Evolutionary conservation across 2,888 invertebrate species (phyloP), one percentile per base, ranked within the genome.

Genomic region (Pegoplata infirma): DNA sequence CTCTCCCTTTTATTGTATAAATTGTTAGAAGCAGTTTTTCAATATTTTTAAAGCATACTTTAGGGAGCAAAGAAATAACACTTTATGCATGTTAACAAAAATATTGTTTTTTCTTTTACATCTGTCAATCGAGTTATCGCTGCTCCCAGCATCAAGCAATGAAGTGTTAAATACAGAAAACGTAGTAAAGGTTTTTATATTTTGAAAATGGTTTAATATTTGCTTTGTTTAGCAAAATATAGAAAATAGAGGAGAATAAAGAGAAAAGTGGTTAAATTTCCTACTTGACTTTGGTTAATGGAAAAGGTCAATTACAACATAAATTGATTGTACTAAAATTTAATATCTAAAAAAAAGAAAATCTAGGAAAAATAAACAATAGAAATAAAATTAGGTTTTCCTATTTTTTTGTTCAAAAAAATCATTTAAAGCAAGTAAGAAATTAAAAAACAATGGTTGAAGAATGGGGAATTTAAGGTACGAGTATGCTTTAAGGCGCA

Each of bases 241-340:
- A 47, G 47, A 44, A 25, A 25, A 12, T 40, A 46, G 25, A 74
- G 40, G 49, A 32, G 16, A 28, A 49, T 21, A 16, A 51, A 25
- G 19, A 40, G n/a, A 14, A n/a, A 49, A 19, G 25, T 12, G 10
- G 10, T 17, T n/a, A 47, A 68, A 55, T 61, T 36, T 3, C 16
- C n/a, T 14, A 61, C 12, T 67, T 67, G 75, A 75, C 68, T 68
- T 75, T 68, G 53, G 36, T 67, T 68, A 61, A 63, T 68, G 63
- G 68, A 63, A 56, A 68, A 75, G 68, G 68, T 63, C 75, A 68
- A 75, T 75, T 68, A 56, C 72, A 47, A 25, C 36, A 47, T 64
- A 56, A 72, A 72, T 71, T 61, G 36, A 40, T 40, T 40, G 36
- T 40, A 1, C n/a, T 40, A 0, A 58, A 16, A 16, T 44, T 14